Evolutionary conservation across 2,797 vertebrate species (phyloP).

Genomic region (Euthynnus affinis): DNA sequence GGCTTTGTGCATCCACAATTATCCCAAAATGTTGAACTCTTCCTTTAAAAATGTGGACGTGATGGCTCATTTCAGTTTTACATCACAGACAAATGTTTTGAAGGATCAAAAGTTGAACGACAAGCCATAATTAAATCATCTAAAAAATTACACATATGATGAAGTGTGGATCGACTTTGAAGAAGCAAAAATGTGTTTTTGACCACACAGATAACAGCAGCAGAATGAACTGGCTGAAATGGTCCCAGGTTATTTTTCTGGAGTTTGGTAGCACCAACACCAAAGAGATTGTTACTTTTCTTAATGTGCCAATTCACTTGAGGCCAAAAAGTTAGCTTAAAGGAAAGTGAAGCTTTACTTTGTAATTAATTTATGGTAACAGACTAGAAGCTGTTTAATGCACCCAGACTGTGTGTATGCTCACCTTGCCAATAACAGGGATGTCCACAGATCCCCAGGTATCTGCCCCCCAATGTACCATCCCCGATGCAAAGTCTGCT

Average conservation of each 20-base stretch:
- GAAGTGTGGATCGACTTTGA: background rate
- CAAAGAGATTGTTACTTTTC: background rate
- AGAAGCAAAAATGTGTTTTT: background rate
- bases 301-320: background rate
- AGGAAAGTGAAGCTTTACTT: conserved; percentile 6
- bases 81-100: background rate
- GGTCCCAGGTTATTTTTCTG: too few relatives aligned
- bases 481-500: conserved; percentile 90
- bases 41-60: background rate
- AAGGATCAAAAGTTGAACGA: background rate
- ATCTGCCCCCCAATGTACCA: conserved; percentile 87
- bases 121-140: background rate
- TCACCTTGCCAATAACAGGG: conserved; percentile 89
- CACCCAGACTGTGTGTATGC: conserved; percentile 10
- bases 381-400: conserved; percentile 6
- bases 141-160: background rate
- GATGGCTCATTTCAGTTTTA: background rate
- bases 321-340: background rate
- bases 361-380: conserved; percentile 4
- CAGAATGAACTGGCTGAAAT: too few relatives aligned
- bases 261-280: background rate
- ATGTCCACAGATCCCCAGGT: conserved; percentile 93
- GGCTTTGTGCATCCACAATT: too few relatives aligned
- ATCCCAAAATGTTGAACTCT: too few relatives aligned
- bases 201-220: too few relatives aligned